Evolutionary conservation across 2,888 invertebrate genomes (phyloP).

Genomic region (Rhopalosiphum nymphaeae): DNA sequence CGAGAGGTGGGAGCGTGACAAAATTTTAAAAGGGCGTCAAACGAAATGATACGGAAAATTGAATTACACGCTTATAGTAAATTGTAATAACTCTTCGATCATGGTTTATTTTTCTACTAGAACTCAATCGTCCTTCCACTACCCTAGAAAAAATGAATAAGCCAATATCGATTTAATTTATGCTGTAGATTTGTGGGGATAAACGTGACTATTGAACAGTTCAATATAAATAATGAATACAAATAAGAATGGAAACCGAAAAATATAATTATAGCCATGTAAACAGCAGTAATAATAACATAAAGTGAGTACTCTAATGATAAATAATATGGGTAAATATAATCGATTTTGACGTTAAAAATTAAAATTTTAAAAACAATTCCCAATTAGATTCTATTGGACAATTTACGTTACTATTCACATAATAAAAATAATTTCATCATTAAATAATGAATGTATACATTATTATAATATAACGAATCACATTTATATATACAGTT

Average conservation of each 20-base stretch:
- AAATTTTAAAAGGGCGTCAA: slow-evolving; percentile 42
- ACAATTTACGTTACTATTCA: background rate
- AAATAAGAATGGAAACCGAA: background rate
- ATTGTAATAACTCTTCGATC: slow-evolving; percentile 35
- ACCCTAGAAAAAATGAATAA: background rate
- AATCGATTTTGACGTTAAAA: background rate
- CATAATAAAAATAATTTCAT: background rate
- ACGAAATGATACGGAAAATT: slow-evolving; percentile 60
- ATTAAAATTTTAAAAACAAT: background rate
- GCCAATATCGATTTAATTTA: background rate
- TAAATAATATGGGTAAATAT: background rate
- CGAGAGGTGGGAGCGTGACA: background rate
- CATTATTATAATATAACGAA: background rate
- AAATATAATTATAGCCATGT: background rate
- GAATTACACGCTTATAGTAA: slow-evolving; percentile 32
- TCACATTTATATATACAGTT: background rate
- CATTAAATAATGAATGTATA: background rate
- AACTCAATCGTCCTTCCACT: background rate
- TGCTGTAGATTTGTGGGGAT: background rate
- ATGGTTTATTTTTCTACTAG: background rate
- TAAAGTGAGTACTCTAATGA: background rate
- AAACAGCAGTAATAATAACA: background rate
- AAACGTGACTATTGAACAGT: background rate
- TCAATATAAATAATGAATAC: too few relatives aligned
- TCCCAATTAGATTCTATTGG: background rate